A percentile compares a stretch with the other conserved stretches of the same genome.
These are phyloP conservation scores for Lepidurus arcticus DNA, from an alignment of 1,140 invertebrate genomes.

Conservation along the genomic window DNA sequence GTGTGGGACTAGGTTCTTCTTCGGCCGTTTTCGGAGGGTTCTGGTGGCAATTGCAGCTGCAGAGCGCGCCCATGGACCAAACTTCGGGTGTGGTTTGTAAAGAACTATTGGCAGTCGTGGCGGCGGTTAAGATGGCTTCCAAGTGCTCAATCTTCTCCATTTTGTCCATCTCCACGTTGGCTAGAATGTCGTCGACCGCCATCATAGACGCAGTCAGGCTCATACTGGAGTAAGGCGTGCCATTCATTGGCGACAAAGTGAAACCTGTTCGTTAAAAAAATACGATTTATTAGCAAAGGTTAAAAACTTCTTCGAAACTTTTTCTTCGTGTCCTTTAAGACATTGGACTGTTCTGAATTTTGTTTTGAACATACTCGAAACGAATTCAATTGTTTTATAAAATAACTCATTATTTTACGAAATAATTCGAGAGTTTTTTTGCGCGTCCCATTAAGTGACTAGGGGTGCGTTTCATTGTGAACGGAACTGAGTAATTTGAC, in stretches of 20 bases:
- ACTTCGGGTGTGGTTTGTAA: constrained; percentile 29
- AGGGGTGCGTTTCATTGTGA: too few species aligned
- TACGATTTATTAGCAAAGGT: neutral
- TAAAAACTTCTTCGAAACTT: too few species aligned
- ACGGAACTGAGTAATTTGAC: too few species aligned
- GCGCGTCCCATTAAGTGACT: too few species aligned
- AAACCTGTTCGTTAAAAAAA: constrained; percentile 26
- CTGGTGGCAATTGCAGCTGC: constrained; percentile 41
- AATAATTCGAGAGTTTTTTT: too few species aligned
- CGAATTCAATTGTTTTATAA: too few species aligned
- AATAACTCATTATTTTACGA: too few species aligned
- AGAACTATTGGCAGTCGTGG: constrained; percentile 40
- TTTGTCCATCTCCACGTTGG: constrained; percentile 73
- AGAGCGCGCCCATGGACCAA: constrained; percentile 28
- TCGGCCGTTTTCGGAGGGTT: constrained; percentile 25
- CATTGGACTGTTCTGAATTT: too few species aligned
- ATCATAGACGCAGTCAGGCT: constrained; percentile 80
- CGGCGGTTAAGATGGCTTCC: constrained; percentile 73
- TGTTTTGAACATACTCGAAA: too few species aligned
- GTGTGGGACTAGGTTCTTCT: constrained; percentile 13
- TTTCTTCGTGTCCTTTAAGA: too few species aligned
- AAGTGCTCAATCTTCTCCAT: constrained; percentile 79
- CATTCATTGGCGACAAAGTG: constrained; percentile 27
- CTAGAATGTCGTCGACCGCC: constrained; percentile 76
- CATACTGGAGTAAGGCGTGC: constrained; percentile 30